phyloP scores from a whole-genome alignment of 2,888 invertebrate species.

The Conchocele bisecta region DNA sequence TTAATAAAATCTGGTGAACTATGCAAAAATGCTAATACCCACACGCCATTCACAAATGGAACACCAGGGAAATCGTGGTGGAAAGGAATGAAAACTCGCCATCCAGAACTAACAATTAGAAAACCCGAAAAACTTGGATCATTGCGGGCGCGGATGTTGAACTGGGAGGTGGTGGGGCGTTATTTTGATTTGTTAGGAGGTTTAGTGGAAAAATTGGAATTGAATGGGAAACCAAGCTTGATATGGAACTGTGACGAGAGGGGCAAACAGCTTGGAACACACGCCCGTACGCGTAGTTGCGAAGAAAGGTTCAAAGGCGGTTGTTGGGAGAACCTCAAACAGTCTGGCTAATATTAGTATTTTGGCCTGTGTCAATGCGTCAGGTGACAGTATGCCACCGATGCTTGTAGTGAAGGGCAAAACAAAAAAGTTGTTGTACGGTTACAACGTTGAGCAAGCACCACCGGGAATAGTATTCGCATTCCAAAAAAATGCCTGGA shows the following conservation, averaged over 20 bases:
- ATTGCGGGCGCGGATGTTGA: conserved; percentile 6
- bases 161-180: neutral
- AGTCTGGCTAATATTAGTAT: neutral
- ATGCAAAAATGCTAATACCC: neutral
- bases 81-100: conserved; percentile 15
- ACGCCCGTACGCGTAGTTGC: neutral
- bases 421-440: neutral
- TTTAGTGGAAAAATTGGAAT: neutral
- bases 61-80: conserved; percentile 3
- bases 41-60: neutral
- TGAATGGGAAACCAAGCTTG: neutral
- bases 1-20: neutral
- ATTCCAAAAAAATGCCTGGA: conserved; percentile 23
- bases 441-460: conserved; percentile 4
- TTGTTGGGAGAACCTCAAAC: neutral
- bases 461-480: conserved; percentile 6
- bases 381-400: conserved; percentile 10
- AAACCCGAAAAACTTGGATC: conserved; percentile 30
- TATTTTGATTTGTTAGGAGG: conserved; percentile 3
- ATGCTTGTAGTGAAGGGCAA: conserved; percentile 19
- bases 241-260: conserved; percentile 8
- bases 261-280: neutral
- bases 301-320: neutral
- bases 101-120: conserved; percentile 17
- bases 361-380: conserved; percentile 11